phyloP scores from a whole-genome alignment of 1,140 invertebrate genomes.

The Zaprionus ornatus region DNA sequence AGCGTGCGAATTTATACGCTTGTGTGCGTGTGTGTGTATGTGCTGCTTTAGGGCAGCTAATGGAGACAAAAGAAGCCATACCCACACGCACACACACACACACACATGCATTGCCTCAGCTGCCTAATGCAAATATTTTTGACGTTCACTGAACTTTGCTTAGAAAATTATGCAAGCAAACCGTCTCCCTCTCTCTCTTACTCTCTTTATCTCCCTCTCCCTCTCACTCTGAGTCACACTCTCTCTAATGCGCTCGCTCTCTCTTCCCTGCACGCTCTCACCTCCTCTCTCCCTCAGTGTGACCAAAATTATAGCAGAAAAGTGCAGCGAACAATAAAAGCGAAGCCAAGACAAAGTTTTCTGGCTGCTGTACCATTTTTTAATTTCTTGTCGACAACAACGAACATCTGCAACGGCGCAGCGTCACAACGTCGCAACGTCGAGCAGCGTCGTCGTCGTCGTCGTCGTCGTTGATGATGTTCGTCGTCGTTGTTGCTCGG shows the following conservation, averaged over 20 bases:
- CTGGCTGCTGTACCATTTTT: conserved; percentile 59
- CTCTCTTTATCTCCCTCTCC: neutral
- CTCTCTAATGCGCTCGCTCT: conserved; percentile 13
- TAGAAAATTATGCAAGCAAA: conserved; percentile 77
- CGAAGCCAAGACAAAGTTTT: conserved; percentile 62
- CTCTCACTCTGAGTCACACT: neutral
- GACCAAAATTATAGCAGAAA: conserved; percentile 77
- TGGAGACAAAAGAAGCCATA: conserved; percentile 61
- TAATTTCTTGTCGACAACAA: conserved; percentile 63
- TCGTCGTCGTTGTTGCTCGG: conserved; percentile 6
- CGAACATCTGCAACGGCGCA: conserved; percentile 67
- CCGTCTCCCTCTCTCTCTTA: conserved; percentile 13
- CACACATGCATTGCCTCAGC: conserved; percentile 40
- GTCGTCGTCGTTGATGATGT: neutral
- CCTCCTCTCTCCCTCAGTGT: conserved; percentile 59
- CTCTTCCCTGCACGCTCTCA: conserved; percentile 19
- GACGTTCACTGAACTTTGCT: conserved; percentile 82
- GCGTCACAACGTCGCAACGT: neutral
- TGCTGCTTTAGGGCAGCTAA: conserved; percentile 49
- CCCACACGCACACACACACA: conserved; percentile 40
- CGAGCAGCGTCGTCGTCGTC: neutral
- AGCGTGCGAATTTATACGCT: conserved; percentile 28
- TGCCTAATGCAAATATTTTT: conserved; percentile 78
- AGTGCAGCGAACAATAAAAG: conserved; percentile 72
- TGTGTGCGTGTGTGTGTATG: conserved; percentile 16